Percentiles rank a stretch among this genome's conserved stretches.
These are phyloP conservation scores for Brassicogethes aeneus DNA, from an alignment of 2,888 invertebrate genomes.

Conservation along the genomic window DNA sequence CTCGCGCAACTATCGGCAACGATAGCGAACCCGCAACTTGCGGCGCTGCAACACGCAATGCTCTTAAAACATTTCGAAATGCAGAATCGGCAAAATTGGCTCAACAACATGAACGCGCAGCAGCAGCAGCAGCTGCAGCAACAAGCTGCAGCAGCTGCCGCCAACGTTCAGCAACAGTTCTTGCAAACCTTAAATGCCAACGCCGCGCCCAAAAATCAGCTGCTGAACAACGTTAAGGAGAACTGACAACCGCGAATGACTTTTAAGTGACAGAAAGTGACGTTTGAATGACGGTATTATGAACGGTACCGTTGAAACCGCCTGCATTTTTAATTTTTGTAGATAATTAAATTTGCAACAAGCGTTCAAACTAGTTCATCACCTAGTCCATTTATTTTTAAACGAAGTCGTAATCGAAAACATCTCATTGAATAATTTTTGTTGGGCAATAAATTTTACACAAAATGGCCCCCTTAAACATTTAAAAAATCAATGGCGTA, in stretches of 20 bases:
- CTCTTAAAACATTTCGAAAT: constrained; percentile 36
- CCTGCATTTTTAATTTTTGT: no score
- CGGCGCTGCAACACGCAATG: constrained; percentile 37
- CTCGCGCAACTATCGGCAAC: constrained; percentile 38
- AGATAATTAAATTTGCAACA: no score
- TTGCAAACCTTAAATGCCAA: constrained; percentile 32
- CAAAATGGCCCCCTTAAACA: no score
- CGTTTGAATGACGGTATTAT: constrained; percentile 10
- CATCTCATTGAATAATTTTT: no score
- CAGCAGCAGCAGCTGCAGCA: no score
- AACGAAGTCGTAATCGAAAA: no score
- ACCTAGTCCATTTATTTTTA: no score
- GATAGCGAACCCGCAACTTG: constrained; percentile 31
- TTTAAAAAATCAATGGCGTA: no score
- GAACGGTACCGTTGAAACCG: no score
- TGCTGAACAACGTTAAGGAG: constrained; percentile 28
- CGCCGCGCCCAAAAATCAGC: constrained; percentile 20
- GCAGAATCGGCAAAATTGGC: constrained; percentile 37
- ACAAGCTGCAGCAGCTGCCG: constrained; percentile 25
- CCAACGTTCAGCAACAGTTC: constrained; percentile 37
- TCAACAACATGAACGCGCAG: constrained; percentile 29
- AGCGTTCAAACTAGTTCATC: no score
- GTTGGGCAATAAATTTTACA: no score
- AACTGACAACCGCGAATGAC: constrained; percentile 22
- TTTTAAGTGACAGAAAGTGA: background rate